A percentile compares a stretch with the other conserved stretches of the same genome.
phyloP scores from a whole-genome alignment of 2,113 vertebrate genomes.

The Mesocricetus auratus region DNA sequence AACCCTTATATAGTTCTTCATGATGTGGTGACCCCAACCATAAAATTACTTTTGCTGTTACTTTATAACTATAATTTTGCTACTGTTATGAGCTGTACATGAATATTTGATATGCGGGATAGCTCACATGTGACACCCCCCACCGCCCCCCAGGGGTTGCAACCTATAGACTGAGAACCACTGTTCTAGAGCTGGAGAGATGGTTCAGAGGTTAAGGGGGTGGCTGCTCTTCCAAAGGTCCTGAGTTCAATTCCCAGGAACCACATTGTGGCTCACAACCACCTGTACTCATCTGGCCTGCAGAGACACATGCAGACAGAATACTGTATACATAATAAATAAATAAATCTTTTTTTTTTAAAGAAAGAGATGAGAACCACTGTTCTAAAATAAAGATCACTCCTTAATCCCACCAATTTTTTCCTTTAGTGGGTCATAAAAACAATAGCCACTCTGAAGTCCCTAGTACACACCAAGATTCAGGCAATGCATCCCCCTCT shows the following conservation, averaged over 20 bases:
- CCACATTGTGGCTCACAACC: too few species aligned
- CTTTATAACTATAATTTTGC: neutral
- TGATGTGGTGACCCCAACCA: neutral
- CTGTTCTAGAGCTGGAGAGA: neutral
- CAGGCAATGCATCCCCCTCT: neutral
- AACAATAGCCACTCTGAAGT: neutral
- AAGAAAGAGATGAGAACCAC: too few species aligned
- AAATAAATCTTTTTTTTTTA: too few species aligned
- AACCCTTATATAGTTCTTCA: neutral
- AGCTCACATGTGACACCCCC: neutral
- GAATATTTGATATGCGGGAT: neutral
- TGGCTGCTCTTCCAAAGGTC: too few species aligned
- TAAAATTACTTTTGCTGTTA: neutral
- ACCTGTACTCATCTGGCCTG: too few species aligned
- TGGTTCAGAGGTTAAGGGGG: too few species aligned
- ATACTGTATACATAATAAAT: too few species aligned
- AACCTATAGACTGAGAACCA: neutral
- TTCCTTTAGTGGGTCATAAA: constrained; percentile 10
- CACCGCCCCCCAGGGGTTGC: neutral
- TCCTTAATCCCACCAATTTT: neutral
- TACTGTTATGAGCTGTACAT: neutral
- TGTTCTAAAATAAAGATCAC: neutral
- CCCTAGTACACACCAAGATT: neutral
- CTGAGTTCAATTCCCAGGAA: too few species aligned
- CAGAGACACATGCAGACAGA: neutral